Percentiles rank a stretch among this genome's conserved stretches.
Conservation (phyloP, 2,888 invertebrate species). For the Taphrorychus bicolor region DNA sequence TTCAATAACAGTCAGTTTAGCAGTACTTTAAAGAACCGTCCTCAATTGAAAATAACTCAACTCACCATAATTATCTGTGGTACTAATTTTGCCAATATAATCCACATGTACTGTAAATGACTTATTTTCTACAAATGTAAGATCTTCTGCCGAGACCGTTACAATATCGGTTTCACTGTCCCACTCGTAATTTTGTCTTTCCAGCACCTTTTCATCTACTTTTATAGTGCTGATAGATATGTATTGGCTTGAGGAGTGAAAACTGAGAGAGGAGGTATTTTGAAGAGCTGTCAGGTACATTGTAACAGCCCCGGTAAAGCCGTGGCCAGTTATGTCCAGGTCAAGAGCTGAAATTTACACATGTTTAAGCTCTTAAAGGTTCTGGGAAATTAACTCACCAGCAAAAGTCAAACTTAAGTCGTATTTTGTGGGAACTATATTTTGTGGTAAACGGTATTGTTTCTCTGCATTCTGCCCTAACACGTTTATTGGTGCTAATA, state of each 20-base stretch:
- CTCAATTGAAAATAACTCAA: not conserved
- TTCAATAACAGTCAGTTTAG: too few species aligned
- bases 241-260: not conserved
- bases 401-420: not conserved
- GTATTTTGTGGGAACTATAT: not conserved
- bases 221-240: not conserved
- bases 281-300: not conserved
- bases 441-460: not conserved
- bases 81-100: conserved; percentile 4
- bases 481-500: not conserved
- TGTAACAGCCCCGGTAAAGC: not conserved
- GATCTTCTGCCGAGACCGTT: not conserved
- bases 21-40: not conserved
- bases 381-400: not conserved
- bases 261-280: not conserved
- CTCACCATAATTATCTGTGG: conserved; percentile 11
- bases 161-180: not conserved
- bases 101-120: not conserved
- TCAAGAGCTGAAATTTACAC: not conserved
- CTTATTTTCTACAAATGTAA: not conserved
- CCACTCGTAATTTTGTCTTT: not conserved
- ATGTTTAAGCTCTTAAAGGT: too few species aligned
- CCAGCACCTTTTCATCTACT: not conserved
- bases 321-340: not conserved
- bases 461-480: not conserved